Base-by-base conservation (phyloP, 1,140 invertebrate species). In the Battus philenor region DNA sequence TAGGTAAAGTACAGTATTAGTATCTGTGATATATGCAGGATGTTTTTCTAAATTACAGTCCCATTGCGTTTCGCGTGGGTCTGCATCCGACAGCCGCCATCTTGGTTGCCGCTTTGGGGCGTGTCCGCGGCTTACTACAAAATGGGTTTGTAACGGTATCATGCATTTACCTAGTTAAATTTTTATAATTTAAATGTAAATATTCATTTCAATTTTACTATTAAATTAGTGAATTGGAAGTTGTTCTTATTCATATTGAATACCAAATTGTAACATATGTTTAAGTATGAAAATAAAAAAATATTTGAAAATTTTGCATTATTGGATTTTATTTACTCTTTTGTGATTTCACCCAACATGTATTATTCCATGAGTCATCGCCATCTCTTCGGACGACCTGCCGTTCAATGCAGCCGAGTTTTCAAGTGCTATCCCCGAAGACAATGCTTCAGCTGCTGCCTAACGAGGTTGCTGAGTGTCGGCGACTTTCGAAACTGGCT, bases 21-120 rank as follows among this genome's bases (percentile, higher is more conserved):
- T 59, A 74, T 69, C 80, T 84, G 78, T 84, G 80, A 84, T 84
- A 82, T 80, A 81, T 75, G 78, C 73, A 79, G 78, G 76, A 79
- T 79, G 67, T 84, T 84, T 74, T 84, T 81, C 78, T 84, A 84
- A 82, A 80, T 84, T 84, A 84, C 80, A 84, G 80, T 81, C 80
- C 80, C 78, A 84, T 84, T 84, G 80, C 80, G 76, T 82, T 82
- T 82, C 80, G 80, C 80, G 80, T 85, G 80, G 80, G 81, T 75
- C 78, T 82, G 78, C 76, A 76, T 79, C 77, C 67, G 66, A 68
- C 68, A 74, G 81, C 78, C 81, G 81, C 81, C 81, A 85, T 85
- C 76, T 85, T 85, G 77, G 76, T 68, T 68, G 80, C 72, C 76
- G 62, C 70, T 11, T 10, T 59, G 69, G 68, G 73, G 66, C 75